These are phyloP conservation scores for Euproctis similis DNA, from an alignment of 2,888 invertebrate genomes.

Conservation along the genomic window DNA sequence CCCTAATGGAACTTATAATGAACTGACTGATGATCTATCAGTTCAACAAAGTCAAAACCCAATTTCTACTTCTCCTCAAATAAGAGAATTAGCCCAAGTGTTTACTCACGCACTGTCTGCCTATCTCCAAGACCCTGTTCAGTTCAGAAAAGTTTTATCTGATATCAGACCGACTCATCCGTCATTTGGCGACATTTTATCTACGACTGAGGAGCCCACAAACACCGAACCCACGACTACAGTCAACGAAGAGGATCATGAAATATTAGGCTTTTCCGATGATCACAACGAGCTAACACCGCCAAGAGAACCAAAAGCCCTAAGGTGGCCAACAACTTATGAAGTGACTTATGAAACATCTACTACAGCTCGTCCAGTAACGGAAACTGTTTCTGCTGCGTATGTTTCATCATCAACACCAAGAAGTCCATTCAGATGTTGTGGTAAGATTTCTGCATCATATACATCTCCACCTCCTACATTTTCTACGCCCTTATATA, in stretches of 20 bases:
- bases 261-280: conserved; percentile 86
- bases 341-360: conserved; percentile 34
- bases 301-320: conserved; percentile 60
- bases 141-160: conserved; percentile 84
- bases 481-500: conserved; percentile 50
- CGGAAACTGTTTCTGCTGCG: conserved; percentile 33
- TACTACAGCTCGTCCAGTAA: conserved; percentile 31
- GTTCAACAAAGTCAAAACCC: conserved; percentile 80
- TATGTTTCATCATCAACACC: conserved; percentile 35
- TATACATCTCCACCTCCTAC: conserved; percentile 51
- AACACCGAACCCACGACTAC: conserved; percentile 76
- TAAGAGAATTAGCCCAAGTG: conserved; percentile 87
- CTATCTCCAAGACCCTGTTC: conserved; percentile 88
- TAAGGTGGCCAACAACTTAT: conserved; percentile 43
- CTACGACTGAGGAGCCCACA: conserved; percentile 48
- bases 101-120: conserved; percentile 89
- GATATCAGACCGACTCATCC: conserved; percentile 88
- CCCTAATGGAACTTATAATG: conserved; percentile 58
- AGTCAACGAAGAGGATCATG: conserved; percentile 82
- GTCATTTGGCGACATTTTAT: conserved; percentile 63
- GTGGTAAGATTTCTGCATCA: conserved; percentile 63
- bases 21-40: conserved; percentile 72
- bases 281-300: conserved; percentile 54
- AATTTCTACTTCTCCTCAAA: conserved; percentile 77
- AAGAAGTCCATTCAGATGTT: conserved; percentile 55